phyloP scores from a whole-genome alignment of 1,140 invertebrate species.

The Drosophila sulfurigaster region DNA sequence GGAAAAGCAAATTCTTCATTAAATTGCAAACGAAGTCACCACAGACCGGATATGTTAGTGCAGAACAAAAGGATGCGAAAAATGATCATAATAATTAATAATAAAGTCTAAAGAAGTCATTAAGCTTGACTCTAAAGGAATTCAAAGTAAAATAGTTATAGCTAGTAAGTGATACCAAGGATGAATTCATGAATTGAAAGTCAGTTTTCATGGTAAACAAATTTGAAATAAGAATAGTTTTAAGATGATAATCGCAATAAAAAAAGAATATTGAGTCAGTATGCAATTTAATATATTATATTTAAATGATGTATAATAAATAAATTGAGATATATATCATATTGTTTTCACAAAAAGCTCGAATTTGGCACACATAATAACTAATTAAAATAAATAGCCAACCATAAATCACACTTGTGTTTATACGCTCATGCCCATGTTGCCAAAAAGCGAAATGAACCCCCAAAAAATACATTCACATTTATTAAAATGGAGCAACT shows the following conservation, averaged over 20 bases:
- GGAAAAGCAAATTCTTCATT: slow-evolving; percentile 11
- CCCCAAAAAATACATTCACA: not conserved
- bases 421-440: slow-evolving; percentile 1
- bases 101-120: not conserved
- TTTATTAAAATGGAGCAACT: slow-evolving; percentile 41
- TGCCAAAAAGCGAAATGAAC: not conserved
- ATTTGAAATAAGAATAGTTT: no score
- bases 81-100: not conserved
- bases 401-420: not conserved
- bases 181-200: not conserved
- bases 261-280: no score
- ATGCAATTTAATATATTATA: no score
- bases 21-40: slow-evolving; percentile 4
- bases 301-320: no score
- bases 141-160: not conserved
- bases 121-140: not conserved
- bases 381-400: not conserved
- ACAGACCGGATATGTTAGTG: slow-evolving; percentile 8
- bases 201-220: no score
- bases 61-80: not conserved
- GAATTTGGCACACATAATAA: not conserved
- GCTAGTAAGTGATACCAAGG: not conserved
- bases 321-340: no score
- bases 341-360: no score
- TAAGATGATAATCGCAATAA: no score